A percentile compares a stretch with the other conserved stretches of the same genome.
These are phyloP conservation scores for Pyxicephalus adspersus DNA, from an alignment of 2,113 vertebrate species.

Conservation along the genomic window DNA sequence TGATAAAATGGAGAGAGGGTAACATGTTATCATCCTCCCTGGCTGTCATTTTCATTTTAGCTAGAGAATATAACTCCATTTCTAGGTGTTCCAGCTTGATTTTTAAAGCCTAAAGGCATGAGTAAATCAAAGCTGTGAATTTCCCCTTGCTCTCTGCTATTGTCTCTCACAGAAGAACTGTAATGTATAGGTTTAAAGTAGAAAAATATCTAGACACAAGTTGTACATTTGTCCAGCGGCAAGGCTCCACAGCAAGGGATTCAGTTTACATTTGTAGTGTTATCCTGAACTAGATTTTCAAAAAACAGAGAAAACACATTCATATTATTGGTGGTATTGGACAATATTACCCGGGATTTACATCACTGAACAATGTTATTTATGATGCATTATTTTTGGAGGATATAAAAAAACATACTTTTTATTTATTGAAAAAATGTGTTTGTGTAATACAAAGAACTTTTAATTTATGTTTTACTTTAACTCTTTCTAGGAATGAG, in stretches of 20 bases:
- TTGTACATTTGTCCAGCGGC: constrained; percentile 23
- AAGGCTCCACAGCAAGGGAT: constrained; percentile 14
- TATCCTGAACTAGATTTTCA: constrained; percentile 13
- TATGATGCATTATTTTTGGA: no score
- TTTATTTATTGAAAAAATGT: no score
- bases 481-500: no score
- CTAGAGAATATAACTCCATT: constrained; percentile 60
- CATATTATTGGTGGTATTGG: no score
- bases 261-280: not conserved
- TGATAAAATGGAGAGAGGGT: constrained; percentile 47
- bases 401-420: no score
- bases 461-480: no score
- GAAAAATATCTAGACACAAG: constrained; percentile 25
- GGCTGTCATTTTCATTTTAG: constrained; percentile 73
- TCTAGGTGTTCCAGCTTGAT: constrained; percentile 29
- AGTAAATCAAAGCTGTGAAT: constrained; percentile 51
- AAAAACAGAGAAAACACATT: not conserved
- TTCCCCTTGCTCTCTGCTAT: constrained; percentile 15
- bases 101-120: constrained; percentile 49
- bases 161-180: constrained; percentile 12
- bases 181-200: constrained; percentile 13
- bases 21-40: constrained; percentile 66
- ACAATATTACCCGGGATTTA: no score
- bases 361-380: no score
- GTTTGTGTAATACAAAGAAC: no score